phyloP scores from a whole-genome alignment of 2,888 invertebrate species.

The Hirtodrosophila alboralis region DNA sequence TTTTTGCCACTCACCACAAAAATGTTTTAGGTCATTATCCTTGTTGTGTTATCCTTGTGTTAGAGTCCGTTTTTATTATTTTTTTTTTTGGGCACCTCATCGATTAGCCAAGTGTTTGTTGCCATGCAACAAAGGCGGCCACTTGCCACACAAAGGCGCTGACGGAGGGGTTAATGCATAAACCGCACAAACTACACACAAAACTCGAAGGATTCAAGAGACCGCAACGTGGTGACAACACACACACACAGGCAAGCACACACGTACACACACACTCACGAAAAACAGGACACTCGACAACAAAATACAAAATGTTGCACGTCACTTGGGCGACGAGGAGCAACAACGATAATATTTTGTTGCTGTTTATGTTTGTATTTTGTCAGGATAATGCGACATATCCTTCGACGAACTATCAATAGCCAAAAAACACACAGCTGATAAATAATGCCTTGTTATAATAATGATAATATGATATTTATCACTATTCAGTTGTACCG shows the following conservation, averaged over 20 bases:
- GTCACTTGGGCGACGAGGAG: slow-evolving; percentile 46
- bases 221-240: slow-evolving; percentile 61
- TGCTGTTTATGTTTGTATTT: slow-evolving; percentile 30
- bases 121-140: slow-evolving; percentile 74
- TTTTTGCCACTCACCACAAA: slow-evolving; percentile 47
- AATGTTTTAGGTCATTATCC: slow-evolving; percentile 69
- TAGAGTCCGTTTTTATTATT: slow-evolving; percentile 32
- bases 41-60: slow-evolving; percentile 77
- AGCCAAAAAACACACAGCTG: too few species aligned
- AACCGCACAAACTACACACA: slow-evolving; percentile 57
- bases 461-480: slow-evolving; percentile 18
- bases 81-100: slow-evolving; percentile 73
- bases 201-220: slow-evolving; percentile 22
- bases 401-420: slow-evolving; percentile 33
- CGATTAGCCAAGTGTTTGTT: slow-evolving; percentile 82
- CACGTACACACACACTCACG: slow-evolving; percentile 7
- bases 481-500: too few species aligned
- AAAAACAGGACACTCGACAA: slow-evolving; percentile 18
- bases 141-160: slow-evolving; percentile 55
- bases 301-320: slow-evolving; percentile 44
- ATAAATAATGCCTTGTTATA: too few species aligned
- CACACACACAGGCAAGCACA: slow-evolving; percentile 22
- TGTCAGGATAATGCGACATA: slow-evolving; percentile 58
- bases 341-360: too few species aligned
- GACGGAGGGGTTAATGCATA: slow-evolving; percentile 1